These are phyloP conservation scores for Alsophila aescularia DNA, from an alignment of 2,888 invertebrate genomes.

Conservation along the genomic window DNA sequence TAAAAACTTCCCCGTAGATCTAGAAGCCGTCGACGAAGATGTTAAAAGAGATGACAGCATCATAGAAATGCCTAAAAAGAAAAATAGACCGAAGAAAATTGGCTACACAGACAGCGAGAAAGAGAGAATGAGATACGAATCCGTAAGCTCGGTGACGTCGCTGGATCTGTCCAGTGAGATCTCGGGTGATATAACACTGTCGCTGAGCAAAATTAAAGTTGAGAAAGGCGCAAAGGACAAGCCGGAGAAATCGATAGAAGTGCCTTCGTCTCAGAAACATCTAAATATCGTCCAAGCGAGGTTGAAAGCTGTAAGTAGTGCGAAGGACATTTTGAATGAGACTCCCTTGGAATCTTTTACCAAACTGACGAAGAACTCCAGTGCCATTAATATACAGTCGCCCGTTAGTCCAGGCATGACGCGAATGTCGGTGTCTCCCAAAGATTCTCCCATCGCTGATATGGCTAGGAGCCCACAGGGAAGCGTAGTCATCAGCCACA, in stretches of 20 bases:
- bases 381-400: conserved; percentile 52
- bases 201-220: conserved; percentile 66
- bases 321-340: conserved; percentile 72
- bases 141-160: conserved; percentile 71
- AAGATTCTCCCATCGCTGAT: conserved; percentile 58
- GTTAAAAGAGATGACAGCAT: conserved; percentile 74
- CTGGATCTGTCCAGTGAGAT: conserved; percentile 69
- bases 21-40: conserved; percentile 80
- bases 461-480: conserved; percentile 62
- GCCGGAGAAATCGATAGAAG: conserved; percentile 77
- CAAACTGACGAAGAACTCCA: conserved; percentile 65
- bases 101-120: conserved; percentile 77
- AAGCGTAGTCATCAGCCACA: conserved; percentile 67
- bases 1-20: conserved; percentile 69
- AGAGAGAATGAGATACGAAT: conserved; percentile 72
- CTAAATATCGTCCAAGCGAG: conserved; percentile 79
- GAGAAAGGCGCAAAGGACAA: conserved; percentile 58
- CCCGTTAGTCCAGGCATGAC: conserved; percentile 50
- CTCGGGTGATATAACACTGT: conserved; percentile 71
- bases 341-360: conserved; percentile 65
- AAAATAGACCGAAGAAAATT: conserved; percentile 73
- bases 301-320: conserved; percentile 70
- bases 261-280: conserved; percentile 73
- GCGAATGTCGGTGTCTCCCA: conserved; percentile 67
- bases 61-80: conserved; percentile 65